phyloP scores from a whole-genome alignment of 1,140 invertebrate species.

The Leptinotarsa defecta region DNA sequence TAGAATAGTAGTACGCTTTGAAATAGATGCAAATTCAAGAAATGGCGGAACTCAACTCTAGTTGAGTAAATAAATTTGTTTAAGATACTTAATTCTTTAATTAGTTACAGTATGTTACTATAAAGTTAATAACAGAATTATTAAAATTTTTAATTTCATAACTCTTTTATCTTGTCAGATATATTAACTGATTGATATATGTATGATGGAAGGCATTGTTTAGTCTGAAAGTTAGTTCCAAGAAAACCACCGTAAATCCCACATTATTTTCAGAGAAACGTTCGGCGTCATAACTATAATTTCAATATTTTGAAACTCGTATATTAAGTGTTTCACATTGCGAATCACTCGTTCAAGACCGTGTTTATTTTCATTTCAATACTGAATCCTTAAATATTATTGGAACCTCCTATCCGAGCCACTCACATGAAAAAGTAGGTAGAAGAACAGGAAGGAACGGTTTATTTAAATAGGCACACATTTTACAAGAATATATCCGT shows the following conservation, averaged over 20 bases:
- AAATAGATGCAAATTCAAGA: too few species aligned
- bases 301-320: neutral
- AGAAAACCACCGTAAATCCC: neutral
- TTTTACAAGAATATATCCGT: conserved; percentile 24
- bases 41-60: too few species aligned
- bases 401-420: neutral
- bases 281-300: neutral
- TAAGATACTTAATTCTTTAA: too few species aligned
- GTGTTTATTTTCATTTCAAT: conserved; percentile 12
- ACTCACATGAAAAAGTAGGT: conserved; percentile 20
- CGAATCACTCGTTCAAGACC: neutral
- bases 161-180: too few species aligned
- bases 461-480: conserved; percentile 27
- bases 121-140: too few species aligned
- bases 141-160: too few species aligned
- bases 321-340: conserved; percentile 4
- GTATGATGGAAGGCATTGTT: neutral
- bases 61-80: too few species aligned
- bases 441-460: conserved; percentile 26
- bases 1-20: too few species aligned
- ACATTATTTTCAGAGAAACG: neutral
- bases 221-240: neutral
- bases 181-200: too few species aligned
- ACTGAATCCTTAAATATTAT: conserved; percentile 7
- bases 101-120: too few species aligned